Percentiles rank a stretch among this genome's conserved stretches.
phyloP scores from a whole-genome alignment of 2,797 vertebrate genomes.

The Tenualosa ilisha region DNA sequence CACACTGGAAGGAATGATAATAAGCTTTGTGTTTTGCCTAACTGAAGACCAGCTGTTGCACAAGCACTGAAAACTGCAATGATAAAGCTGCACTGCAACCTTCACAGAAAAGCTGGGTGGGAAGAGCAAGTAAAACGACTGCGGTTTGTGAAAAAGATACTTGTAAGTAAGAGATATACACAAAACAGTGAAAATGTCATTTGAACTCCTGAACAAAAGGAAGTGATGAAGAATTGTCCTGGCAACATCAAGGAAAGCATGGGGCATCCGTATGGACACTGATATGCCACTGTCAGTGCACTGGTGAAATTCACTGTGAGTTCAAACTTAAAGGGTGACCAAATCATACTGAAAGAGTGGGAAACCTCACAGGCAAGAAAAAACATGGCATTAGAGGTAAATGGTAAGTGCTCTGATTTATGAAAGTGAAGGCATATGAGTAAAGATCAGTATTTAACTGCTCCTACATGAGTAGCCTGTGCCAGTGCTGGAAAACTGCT shows the following conservation, averaged over 20 bases:
- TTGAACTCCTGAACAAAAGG: background rate
- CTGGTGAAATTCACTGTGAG: background rate
- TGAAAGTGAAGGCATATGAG: too few species aligned
- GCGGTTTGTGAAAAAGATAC: background rate
- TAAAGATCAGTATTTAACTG: too few species aligned
- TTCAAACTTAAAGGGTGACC: background rate
- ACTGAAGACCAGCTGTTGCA: background rate
- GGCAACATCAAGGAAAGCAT: too few species aligned
- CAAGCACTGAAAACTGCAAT: background rate
- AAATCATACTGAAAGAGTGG: background rate
- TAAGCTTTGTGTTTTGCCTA: background rate
- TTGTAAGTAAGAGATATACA: background rate
- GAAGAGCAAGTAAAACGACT: background rate
- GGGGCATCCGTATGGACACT: too few species aligned
- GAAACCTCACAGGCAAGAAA: too few species aligned
- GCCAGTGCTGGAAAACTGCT: too few species aligned
- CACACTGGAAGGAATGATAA: background rate
- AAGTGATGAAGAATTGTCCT: background rate
- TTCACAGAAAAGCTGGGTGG: background rate
- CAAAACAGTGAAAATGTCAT: background rate
- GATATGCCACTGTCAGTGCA: too few species aligned
- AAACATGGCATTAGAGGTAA: background rate
- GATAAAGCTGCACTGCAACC: background rate
- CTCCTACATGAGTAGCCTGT: too few species aligned
- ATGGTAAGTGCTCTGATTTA: background rate